Evolutionary conservation across 2,113 vertebrate genomes (phyloP).

Genomic region (rabbit (Oryctolagus cuniculus)): DNA sequence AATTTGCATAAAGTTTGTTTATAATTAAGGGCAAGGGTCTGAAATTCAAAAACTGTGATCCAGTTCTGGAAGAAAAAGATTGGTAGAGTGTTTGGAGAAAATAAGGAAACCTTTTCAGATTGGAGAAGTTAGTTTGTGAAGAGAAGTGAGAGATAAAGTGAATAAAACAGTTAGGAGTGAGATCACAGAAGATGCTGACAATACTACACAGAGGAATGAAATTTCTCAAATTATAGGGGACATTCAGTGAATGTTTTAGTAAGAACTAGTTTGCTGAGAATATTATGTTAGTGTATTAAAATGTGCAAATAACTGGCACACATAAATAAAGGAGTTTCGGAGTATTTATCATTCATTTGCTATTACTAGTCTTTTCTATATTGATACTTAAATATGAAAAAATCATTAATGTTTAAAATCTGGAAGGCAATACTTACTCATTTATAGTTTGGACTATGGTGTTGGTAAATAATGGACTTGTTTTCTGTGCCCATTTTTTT

Average conservation of each 20-base stretch:
- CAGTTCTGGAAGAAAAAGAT: background rate
- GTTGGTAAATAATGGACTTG: conserved; percentile 31
- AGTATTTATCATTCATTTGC: conserved; percentile 7
- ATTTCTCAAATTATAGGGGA: background rate
- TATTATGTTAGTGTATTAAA: background rate
- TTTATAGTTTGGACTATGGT: background rate
- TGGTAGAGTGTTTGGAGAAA: background rate
- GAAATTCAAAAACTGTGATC: background rate
- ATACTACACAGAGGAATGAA: background rate
- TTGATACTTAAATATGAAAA: conserved; percentile 43
- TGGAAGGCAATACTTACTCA: background rate
- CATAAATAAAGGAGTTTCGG: background rate
- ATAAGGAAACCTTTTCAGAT: background rate
- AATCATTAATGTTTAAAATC: conserved; percentile 10
- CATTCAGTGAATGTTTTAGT: background rate
- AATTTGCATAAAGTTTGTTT: background rate
- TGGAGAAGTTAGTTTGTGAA: background rate
- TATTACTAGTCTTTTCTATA: conserved; percentile 51
- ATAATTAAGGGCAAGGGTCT: background rate
- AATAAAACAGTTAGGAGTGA: background rate
- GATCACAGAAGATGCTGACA: background rate
- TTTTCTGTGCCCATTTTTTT: background rate
- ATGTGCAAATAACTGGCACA: background rate
- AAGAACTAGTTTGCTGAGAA: conserved; percentile 36
- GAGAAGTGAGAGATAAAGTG: background rate